Evolutionary conservation across 1,140 invertebrate species (phyloP).

Genomic region (Tetranychus urticae): DNA sequence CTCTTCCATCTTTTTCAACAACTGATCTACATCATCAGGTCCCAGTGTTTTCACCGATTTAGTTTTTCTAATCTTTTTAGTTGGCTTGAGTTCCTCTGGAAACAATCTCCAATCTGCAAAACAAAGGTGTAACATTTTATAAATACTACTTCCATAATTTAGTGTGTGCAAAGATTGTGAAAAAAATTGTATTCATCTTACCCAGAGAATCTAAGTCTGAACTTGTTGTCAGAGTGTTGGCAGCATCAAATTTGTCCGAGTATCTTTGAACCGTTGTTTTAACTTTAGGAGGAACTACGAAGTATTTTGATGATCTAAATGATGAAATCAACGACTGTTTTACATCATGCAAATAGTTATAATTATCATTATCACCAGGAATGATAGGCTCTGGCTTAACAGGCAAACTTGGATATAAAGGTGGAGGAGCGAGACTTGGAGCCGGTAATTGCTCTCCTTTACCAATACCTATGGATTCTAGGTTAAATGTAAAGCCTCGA

Average conservation of each 20-base stretch:
- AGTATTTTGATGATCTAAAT: conserved; percentile 27
- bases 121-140: neutral
- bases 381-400: conserved; percentile 29
- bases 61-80: conserved; percentile 17
- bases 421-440: conserved; percentile 35
- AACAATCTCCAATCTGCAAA: conserved; percentile 9
- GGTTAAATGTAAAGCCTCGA: conserved; percentile 28
- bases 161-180: no score
- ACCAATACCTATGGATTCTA: conserved; percentile 34
- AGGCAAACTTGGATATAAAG: conserved; percentile 30
- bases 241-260: conserved; percentile 36
- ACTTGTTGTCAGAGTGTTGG: conserved; percentile 27
- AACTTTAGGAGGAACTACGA: conserved; percentile 22
- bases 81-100: conserved; percentile 14
- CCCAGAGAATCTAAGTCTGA: neutral
- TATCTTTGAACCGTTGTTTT: conserved; percentile 36
- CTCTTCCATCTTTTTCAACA: neutral
- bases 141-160: neutral
- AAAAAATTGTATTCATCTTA: neutral
- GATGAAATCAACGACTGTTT: conserved; percentile 32
- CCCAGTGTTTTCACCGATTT: conserved; percentile 4
- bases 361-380: conserved; percentile 19
- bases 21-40: conserved; percentile 10
- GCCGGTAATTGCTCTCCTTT: conserved; percentile 32
- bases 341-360: conserved; percentile 29